Evolutionary conservation across 2,113 vertebrate genomes (phyloP), one percentile per base, ranked within the genome.

Genomic region (Equus quagga): DNA sequence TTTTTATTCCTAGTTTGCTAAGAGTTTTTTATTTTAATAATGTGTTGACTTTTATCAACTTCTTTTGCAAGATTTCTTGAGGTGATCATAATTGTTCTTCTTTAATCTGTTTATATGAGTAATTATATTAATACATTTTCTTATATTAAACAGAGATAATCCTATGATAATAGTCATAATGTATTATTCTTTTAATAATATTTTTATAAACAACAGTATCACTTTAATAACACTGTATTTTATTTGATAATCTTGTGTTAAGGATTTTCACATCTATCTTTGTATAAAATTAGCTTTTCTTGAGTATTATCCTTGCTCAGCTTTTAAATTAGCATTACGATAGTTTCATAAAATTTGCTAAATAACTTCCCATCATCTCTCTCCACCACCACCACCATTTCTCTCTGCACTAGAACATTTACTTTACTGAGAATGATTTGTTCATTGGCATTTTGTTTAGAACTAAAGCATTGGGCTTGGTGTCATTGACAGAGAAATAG

Each of bases 151-250:
- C 67, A 81, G n/a, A 83, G n/a, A 69, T 72, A 21, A 94, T 78
- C 13, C 12, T 92, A 64, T 65, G 4, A 76, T 81, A 91, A 70
- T 80, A 14, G 41, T 72, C 33, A 86, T 36, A 96, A 67, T 67
- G 46, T 28, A 81, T 85, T 84, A 51, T 94, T 41, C 6, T 81
- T 69, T 96, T 67, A 87, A 78, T 84, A 73, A 80, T 46, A 58
- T 87, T 90, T 93, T 87, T 75, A 92, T 81, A 95, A 94, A 95
- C 3, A 94, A 44, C 7, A 67, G 0, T 75, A 70, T 78, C 7
- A 95, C 36, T 79, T 90, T 82, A 92, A 89, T 81, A 94, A 62
- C 64, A 81, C 14, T 82, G 23, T 54, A 62, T 87, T 95, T 90
- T 79, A 64, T 49, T 86, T 54, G 51, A 69, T 86, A 81, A 62